Evolutionary conservation across 2,113 vertebrate genomes (phyloP).

Genomic region (Bambusicola thoracicus): DNA sequence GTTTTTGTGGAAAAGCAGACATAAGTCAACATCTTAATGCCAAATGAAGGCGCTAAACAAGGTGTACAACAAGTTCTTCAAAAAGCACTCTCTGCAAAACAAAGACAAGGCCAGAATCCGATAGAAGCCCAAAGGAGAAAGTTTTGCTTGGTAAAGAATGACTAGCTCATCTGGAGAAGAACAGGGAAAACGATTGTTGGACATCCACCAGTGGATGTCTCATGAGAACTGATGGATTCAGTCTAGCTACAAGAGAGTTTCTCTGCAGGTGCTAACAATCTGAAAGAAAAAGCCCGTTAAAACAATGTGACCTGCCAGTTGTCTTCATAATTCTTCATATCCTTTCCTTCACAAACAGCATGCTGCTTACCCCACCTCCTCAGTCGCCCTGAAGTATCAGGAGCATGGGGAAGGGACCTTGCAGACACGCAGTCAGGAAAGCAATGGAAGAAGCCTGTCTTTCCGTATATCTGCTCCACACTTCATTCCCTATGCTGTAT

Average conservation of each 20-base stretch:
- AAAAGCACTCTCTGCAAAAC: not conserved
- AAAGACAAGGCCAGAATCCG: not conserved
- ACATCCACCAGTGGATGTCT: not conserved
- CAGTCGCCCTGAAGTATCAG: not conserved
- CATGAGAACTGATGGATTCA: not conserved
- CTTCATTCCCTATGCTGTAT: not conserved
- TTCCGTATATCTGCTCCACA: not conserved
- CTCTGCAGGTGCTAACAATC: not conserved
- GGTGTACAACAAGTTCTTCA: not conserved
- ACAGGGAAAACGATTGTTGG: not conserved
- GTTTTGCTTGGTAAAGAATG: not conserved
- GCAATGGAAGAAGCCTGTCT: not conserved
- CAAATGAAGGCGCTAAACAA: not conserved
- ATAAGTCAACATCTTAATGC: not conserved
- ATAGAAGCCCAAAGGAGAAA: not conserved
- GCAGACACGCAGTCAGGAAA: not conserved
- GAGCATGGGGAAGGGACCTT: accelerated
- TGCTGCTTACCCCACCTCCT: not conserved
- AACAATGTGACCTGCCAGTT: not conserved
- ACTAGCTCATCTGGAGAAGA: not conserved
- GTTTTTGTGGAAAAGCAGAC: not conserved
- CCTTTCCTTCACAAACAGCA: not conserved
- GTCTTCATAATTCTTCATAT: not conserved
- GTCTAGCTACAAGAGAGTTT: not conserved
- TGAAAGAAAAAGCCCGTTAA: not conserved